Evolutionary conservation across 2,888 invertebrate genomes (phyloP).

Genomic region (Crocallis elinguaria): DNA sequence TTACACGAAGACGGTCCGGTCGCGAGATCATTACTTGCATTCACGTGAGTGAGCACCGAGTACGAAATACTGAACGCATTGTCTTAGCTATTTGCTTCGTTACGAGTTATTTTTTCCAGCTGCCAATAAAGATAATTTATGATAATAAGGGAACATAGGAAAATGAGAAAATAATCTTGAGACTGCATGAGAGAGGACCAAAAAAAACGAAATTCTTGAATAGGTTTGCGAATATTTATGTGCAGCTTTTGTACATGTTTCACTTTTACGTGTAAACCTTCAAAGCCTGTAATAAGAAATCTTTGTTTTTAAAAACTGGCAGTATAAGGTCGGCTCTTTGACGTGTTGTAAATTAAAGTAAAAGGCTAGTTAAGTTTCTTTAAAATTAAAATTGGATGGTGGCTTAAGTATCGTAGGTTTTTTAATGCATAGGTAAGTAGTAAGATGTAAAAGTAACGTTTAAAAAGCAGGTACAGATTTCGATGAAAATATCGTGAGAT

Average conservation of each 20-base stretch:
- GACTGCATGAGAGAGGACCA: background rate
- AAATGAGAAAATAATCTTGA: constrained; percentile 1
- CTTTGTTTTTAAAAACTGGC: background rate
- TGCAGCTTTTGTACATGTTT: constrained; percentile 37
- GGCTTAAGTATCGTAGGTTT: too few relatives aligned
- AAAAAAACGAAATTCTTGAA: background rate
- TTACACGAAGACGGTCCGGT: constrained; percentile 62
- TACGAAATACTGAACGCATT: constrained; percentile 30
- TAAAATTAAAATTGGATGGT: too few relatives aligned
- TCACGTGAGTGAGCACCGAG: constrained; percentile 52
- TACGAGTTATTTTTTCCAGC: constrained; percentile 4
- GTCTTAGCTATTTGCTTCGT: constrained; percentile 41
- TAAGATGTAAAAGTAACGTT: too few relatives aligned
- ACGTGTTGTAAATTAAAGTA: background rate
- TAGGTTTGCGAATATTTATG: constrained; percentile 23
- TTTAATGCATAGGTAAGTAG: too few relatives aligned
- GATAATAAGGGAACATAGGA: constrained; percentile 15
- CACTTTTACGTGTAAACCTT: constrained; percentile 32
- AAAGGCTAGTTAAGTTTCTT: too few relatives aligned
- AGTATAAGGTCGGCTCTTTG: background rate
- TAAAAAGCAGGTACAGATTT: too few relatives aligned
- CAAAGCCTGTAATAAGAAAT: background rate
- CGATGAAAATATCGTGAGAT: too few relatives aligned
- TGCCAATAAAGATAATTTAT: constrained; percentile 16
- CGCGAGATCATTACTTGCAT: constrained; percentile 60